Conservation (phyloP, 2,888 invertebrate species). For the Pristionchus exspectatus region DNA sequence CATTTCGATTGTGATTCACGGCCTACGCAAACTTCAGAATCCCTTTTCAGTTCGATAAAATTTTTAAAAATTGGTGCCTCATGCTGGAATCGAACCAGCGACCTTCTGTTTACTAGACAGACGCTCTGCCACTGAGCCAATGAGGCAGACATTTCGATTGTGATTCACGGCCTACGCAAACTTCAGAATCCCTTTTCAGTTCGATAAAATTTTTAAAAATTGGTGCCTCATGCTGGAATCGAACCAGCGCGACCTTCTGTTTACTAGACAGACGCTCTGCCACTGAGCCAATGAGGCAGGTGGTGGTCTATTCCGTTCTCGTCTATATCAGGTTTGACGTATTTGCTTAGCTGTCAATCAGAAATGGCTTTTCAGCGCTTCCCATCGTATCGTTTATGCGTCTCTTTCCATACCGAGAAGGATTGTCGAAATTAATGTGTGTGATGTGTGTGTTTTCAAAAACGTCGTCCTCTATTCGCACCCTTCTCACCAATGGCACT, state of each 20-base stretch:
- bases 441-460: too few species aligned
- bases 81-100: slow-evolving; percentile 76
- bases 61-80: slow-evolving; percentile 68
- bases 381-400: neutral
- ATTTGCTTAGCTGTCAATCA: slow-evolving; percentile 17
- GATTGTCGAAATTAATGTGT: too few species aligned
- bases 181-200: neutral
- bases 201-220: neutral
- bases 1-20: neutral
- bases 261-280: slow-evolving; percentile 74
- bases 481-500: neutral
- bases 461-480: too few species aligned
- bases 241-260: slow-evolving; percentile 75
- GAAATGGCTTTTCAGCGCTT: neutral
- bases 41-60: neutral
- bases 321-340: neutral
- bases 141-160: slow-evolving; percentile 54
- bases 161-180: neutral
- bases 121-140: slow-evolving; percentile 72
- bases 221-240: slow-evolving; percentile 72
- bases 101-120: slow-evolving; percentile 75
- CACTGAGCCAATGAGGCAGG: slow-evolving; percentile 61
- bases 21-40: slow-evolving; percentile 4
- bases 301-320: neutral
- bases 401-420: neutral